These are phyloP conservation scores for Neodiprion pinetum DNA, from an alignment of 1,140 invertebrate species.

Conservation along the genomic window DNA sequence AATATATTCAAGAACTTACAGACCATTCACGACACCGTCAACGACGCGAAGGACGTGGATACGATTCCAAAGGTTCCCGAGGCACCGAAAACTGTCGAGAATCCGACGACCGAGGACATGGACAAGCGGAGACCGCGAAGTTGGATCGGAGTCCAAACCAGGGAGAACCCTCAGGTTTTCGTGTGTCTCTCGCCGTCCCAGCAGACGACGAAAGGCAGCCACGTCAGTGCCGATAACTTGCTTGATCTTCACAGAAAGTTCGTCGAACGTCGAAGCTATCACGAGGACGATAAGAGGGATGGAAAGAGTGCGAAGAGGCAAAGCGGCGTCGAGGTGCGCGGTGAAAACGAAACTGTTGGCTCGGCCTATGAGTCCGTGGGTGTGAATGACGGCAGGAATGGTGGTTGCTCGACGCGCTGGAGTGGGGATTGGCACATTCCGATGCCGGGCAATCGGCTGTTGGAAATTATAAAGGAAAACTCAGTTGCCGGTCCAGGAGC, in stretches of 20 bases:
- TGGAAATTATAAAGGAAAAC: slow-evolving; percentile 65
- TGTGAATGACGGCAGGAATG: slow-evolving; percentile 25
- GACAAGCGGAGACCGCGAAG: slow-evolving; percentile 53
- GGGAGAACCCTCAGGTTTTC: slow-evolving; percentile 66
- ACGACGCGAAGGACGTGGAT: neutral
- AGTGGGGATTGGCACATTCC: slow-evolving; percentile 11
- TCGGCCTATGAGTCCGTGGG: slow-evolving; percentile 8
- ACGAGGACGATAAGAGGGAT: slow-evolving; percentile 52
- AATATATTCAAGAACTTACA: slow-evolving; percentile 62
- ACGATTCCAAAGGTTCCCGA: slow-evolving; percentile 16
- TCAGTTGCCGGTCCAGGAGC: slow-evolving; percentile 19
- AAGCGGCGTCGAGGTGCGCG: slow-evolving; percentile 41
- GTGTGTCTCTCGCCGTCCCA: slow-evolving; percentile 77
- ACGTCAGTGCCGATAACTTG: slow-evolving; percentile 64
- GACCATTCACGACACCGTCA: slow-evolving; percentile 37
- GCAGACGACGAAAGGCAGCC: slow-evolving; percentile 61
- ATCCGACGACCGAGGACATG: slow-evolving; percentile 45
- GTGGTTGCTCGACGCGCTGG: slow-evolving; percentile 6
- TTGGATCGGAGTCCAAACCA: slow-evolving; percentile 68
- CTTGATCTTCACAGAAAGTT: slow-evolving; percentile 75
- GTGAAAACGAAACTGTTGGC: slow-evolving; percentile 14
- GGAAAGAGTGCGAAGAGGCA: slow-evolving; percentile 38
- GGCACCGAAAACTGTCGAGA: slow-evolving; percentile 28
- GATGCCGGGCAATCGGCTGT: slow-evolving; percentile 52
- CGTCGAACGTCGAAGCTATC: slow-evolving; percentile 67